Evolutionary conservation across 2,888 invertebrate genomes (phyloP).

Genomic region (Amitus sp.): DNA sequence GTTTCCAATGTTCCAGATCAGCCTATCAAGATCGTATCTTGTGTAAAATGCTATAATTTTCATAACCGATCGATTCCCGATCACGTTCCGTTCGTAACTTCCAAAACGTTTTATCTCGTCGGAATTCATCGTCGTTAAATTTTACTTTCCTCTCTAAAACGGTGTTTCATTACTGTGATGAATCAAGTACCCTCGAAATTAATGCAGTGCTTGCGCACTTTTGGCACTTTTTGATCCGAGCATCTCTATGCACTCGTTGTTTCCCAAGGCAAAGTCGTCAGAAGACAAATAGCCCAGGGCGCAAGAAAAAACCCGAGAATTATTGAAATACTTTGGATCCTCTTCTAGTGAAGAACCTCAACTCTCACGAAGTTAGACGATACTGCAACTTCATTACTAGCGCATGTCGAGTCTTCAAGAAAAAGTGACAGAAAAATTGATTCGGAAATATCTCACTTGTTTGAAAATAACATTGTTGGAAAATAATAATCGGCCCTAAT

Average conservation of each 20-base stretch:
- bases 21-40: background rate
- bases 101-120: background rate
- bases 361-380: conserved; percentile 22
- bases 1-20: too few species aligned
- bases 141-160: background rate
- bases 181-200: too few species aligned
- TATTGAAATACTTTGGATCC: conserved; percentile 31
- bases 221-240: background rate
- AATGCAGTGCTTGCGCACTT: too few species aligned
- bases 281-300: conserved; percentile 25
- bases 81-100: background rate
- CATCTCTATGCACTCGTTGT: conserved; percentile 9
- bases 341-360: conserved; percentile 21
- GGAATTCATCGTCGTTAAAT: background rate
- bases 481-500: too few species aligned
- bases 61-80: background rate
- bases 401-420: too few species aligned
- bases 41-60: background rate
- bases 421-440: too few species aligned
- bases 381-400: conserved; percentile 21
- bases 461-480: too few species aligned
- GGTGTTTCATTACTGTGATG: too few species aligned
- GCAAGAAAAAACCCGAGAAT: conserved; percentile 22
- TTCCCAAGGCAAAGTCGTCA: conserved; percentile 21
- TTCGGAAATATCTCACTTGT: too few species aligned